A percentile compares a stretch with the other conserved stretches of the same genome.
phyloP scores from a whole-genome alignment of 2,113 vertebrate genomes.

The Stegostoma tigrinum region DNA sequence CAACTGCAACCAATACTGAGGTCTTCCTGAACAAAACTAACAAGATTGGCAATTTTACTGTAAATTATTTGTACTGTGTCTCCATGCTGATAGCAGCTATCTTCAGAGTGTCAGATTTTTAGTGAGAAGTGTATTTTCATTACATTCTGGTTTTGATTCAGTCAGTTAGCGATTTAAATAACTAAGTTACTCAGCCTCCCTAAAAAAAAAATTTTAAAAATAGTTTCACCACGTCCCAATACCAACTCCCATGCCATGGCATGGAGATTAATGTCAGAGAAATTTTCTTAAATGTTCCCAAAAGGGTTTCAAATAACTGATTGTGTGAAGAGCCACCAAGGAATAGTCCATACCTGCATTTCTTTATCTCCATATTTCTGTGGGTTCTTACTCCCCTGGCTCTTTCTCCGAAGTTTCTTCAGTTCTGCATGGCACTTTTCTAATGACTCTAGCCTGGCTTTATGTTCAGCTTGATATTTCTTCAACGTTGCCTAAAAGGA shows the following conservation, averaged over 20 bases:
- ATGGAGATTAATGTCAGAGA: not conserved
- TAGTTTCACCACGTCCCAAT: not conserved
- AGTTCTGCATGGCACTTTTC: conserved; percentile 93
- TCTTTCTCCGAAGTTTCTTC: conserved; percentile 96
- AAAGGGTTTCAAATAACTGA: not conserved
- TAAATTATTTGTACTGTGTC: not conserved
- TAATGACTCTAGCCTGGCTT: conserved; percentile 84
- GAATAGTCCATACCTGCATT: conserved; percentile 69
- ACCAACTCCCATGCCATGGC: not conserved
- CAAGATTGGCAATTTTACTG: not conserved
- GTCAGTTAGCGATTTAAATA: not conserved
- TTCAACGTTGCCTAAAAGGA: conserved; percentile 82
- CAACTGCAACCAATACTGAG: not conserved
- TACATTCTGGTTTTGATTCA: not conserved
- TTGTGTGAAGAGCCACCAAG: not conserved
- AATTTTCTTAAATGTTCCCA: not conserved
- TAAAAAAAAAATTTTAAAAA: not conserved
- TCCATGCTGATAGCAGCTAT: not conserved
- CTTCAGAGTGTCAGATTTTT: not conserved
- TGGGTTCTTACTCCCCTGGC: conserved; percentile 96
- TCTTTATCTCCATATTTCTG: conserved; percentile 97
- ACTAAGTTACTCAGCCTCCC: not conserved
- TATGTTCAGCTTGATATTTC: conserved; percentile 92
- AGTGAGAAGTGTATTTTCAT: not conserved
- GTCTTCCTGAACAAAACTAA: not conserved